Percentiles rank a stretch among this genome's conserved stretches.
Conservation (phyloP, 92 coral and sea anemone species). For the Blastomussa wellsi region DNA sequence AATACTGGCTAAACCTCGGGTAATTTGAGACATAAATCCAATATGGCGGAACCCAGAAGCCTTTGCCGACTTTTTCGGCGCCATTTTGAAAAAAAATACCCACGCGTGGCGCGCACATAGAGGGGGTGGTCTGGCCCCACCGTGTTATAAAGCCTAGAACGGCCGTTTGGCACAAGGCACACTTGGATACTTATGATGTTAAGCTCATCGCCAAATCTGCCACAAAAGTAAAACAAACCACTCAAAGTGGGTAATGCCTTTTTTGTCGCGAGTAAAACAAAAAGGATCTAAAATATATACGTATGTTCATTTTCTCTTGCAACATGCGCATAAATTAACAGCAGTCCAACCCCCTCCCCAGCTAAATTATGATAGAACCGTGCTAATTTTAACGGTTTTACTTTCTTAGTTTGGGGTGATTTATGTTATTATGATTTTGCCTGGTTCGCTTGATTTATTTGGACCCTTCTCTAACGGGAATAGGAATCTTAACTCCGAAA, state of each 20-base stretch:
- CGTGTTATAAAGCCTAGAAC: neutral
- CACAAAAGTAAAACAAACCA: slow-evolving; percentile 7
- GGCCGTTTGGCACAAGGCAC: neutral
- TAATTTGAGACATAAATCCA: too few species aligned
- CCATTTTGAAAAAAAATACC: too few species aligned
- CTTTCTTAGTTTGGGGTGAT: too few species aligned
- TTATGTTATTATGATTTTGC: neutral
- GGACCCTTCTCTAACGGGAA: neutral
- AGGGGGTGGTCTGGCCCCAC: too few species aligned
- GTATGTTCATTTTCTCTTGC: neutral
- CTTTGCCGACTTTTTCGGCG: too few species aligned
- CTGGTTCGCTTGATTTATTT: neutral
- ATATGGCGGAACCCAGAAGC: too few species aligned
- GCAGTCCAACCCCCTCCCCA: neutral
- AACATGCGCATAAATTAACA: neutral
- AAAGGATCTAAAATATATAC: neutral
- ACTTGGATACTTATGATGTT: neutral
- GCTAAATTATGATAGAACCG: neutral
- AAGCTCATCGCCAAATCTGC: neutral
- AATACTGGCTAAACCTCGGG: too few species aligned
- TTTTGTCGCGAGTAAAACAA: neutral
- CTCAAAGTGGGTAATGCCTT: neutral
- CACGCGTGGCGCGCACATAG: too few species aligned
- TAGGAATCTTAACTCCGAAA: neutral
- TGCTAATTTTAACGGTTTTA: neutral